Evolutionary conservation across 2,888 invertebrate genomes (phyloP), one percentile per base, ranked within the genome.

Genomic region (Muscina levida): DNA sequence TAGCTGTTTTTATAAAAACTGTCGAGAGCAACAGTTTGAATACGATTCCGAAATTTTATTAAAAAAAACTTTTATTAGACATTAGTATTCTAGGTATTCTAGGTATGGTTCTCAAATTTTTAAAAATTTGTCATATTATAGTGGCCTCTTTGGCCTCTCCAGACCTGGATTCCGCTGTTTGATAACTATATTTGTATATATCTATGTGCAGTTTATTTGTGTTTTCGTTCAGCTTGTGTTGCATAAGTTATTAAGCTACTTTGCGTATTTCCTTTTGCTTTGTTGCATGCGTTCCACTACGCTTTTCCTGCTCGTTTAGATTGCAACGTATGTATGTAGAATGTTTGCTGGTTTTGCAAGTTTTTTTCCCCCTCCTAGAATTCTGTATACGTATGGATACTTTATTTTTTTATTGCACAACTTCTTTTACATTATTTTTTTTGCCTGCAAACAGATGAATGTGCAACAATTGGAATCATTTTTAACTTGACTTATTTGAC

Each of bases 171-270:
- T n/a, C n/a, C n/a, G n/a, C n/a, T n/a, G n/a, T 1, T 15, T 46
- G 46, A 15, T 5, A 3, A 17, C 17, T 6, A 44, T 15, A 13
- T 5, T 19, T 8, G 11, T 51, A 51, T 8, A 19, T 51, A 22
- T 1, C n/a, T 17, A 51, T 22, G 51, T 51, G 51, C 6, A 19
- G 22, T 51, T 1, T 11, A 19, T 17, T 51, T 51, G 13, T 48
- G 19, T 51, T 51, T 51, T 4, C 19, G 19, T 22, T 51, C 22
- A 51, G 31, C 31, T 31, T 73, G 80, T 75, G 77, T 77, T 81
- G 81, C 77, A 70, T 77, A 77, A 77, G 77, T 77, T 77, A 77
- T 81, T 81, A 77, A 77, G 77, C 81, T 81, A 77, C 71, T 81
- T 81, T 74, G 71, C 71, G 74, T 77, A 57, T 57, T 39, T 75